phyloP scores from a whole-genome alignment of 2,113 vertebrate genomes.

The Todiramphus chloris region DNA sequence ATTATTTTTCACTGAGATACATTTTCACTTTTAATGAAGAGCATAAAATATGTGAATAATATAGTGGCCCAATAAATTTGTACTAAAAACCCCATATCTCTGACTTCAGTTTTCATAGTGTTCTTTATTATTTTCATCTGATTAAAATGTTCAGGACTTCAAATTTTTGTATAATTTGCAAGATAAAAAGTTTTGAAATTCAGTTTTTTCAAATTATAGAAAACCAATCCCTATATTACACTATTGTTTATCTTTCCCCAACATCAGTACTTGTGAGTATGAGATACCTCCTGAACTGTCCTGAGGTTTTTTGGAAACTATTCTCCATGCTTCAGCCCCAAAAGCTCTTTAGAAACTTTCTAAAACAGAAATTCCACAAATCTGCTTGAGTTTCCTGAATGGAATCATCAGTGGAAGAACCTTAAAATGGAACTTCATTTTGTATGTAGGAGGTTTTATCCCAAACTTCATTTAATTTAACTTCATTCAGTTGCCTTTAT shows the following conservation, averaged over 20 bases:
- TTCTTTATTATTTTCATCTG: not conserved
- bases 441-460: not conserved
- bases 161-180: not conserved
- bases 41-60: not conserved
- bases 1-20: conserved; percentile 10
- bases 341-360: not conserved
- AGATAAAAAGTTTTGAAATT: not conserved
- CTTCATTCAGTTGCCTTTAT: not conserved
- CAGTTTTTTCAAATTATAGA: not conserved
- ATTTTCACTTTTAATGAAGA: conserved; percentile 19
- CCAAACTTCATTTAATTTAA: not conserved
- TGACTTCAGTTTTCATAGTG: not conserved
- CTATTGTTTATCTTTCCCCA: not conserved
- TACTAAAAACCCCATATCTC: not conserved
- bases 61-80: not conserved
- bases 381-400: not conserved
- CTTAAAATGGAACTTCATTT: not conserved
- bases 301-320: not conserved
- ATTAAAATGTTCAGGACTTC: not conserved
- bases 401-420: not conserved
- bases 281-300: not conserved
- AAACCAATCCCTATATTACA: not conserved
- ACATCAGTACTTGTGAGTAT: not conserved
- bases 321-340: not conserved
- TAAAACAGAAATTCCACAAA: not conserved